Percentiles rank a stretch among this genome's conserved stretches.
These are phyloP conservation scores for Pseudomyrmex pallidus DNA, from an alignment of 1,140 invertebrate genomes.

Conservation along the genomic window DNA sequence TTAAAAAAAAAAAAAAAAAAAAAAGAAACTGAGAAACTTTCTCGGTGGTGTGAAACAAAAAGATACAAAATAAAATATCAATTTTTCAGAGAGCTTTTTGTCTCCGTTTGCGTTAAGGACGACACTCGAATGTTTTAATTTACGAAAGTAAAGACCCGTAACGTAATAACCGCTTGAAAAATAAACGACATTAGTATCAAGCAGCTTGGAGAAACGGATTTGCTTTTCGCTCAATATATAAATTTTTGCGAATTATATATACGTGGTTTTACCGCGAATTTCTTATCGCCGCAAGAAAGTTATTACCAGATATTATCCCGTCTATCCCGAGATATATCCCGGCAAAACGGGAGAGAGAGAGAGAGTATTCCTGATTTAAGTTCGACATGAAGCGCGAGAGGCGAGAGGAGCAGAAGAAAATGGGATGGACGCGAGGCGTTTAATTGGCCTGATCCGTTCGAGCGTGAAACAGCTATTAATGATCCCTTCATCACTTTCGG, in stretches of 20 bases:
- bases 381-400: background rate
- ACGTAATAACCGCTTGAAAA: background rate
- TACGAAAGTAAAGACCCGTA: background rate
- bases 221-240: background rate
- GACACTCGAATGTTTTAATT: too few relatives aligned
- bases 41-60: too few relatives aligned
- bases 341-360: background rate
- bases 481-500: slow-evolving; percentile 17
- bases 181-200: background rate
- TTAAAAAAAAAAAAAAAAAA: background rate
- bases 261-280: background rate
- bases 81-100: too few relatives aligned
- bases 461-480: slow-evolving; percentile 51
- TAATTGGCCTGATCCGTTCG: slow-evolving; percentile 26
- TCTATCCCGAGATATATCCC: background rate
- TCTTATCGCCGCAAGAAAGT: background rate
- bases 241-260: background rate
- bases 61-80: too few relatives aligned
- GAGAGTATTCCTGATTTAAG: background rate
- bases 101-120: too few relatives aligned
- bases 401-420: background rate
- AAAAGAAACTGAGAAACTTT: too few relatives aligned
- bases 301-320: background rate
- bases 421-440: background rate
- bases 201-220: too few relatives aligned